Evolutionary conservation across 2,888 invertebrate genomes (phyloP), one percentile per base, ranked within the genome.

Genomic region (Epistrophella euchroma): DNA sequence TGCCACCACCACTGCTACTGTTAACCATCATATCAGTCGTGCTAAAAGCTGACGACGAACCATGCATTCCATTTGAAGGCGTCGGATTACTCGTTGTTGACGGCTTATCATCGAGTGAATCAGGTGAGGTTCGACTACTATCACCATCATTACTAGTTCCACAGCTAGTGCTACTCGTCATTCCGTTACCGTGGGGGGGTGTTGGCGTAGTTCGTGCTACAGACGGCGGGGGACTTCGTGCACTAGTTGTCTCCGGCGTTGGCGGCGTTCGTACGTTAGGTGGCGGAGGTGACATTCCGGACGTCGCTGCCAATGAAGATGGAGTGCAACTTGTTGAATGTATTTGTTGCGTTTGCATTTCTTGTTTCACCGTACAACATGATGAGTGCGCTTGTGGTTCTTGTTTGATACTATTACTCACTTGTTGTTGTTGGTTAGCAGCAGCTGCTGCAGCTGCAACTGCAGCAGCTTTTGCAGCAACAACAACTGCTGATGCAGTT

Each of bases 61-160:
- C 82, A 40, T 90, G 88, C 28, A 90, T 88, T 15, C 90, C 90
- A 82, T 91, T 91, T 9, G 90, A 90, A 32, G 90, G 89, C 62
- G 88, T 88, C 13, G 47, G 28, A 74, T 76, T 79, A 5, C 90
- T 90, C 28, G 91, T 91, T 35, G 92, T 91, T 15, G 92, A 91
- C 4, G 91, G 92, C 73, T 91, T 92, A 74, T 92, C 92, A 83
- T 92, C 92, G 56, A 91, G 87, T 2, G 91, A 92, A 64, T 92
- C 92, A 35, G 92, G 92, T 22, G 92, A 92, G 37, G 92, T 91
- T n/a, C 92, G 90, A 89, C 91, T 90, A 86, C 92, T 92, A 47
- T 89, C 90, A 10, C 90, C 89, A 15, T 91, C 90, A 77, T 91
- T 92, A 78, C 91, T 91, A 7, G 89, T 89, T 50, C 86, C 86